A percentile compares a stretch with the other conserved stretches of the same genome.
phyloP scores from a whole-genome alignment of 2,797 vertebrate species.

The Calcarius lapponicus region DNA sequence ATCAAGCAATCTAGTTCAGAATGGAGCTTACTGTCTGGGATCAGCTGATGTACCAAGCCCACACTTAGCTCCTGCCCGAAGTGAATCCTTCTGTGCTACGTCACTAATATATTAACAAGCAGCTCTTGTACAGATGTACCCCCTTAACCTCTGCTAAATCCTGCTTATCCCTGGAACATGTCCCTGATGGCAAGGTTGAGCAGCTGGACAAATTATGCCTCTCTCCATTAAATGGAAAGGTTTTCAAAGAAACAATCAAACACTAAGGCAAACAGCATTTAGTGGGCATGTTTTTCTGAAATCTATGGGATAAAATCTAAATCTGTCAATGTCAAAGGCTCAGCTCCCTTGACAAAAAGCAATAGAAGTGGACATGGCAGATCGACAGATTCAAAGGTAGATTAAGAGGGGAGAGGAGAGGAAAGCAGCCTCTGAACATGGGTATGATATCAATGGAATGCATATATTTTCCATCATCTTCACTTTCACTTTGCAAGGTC shows the following conservation, averaged over 20 bases:
- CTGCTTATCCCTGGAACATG: conserved; percentile 27
- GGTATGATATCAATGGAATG: neutral
- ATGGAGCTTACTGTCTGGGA: neutral
- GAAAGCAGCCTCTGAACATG: neutral
- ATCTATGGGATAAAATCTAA: neutral
- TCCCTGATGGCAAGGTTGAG: conserved; percentile 32
- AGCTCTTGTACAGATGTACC: conserved; percentile 22
- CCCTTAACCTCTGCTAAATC: conserved; percentile 55
- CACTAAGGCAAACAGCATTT: neutral
- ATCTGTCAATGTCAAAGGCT: neutral
- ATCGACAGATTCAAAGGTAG: neutral
- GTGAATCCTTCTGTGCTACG: conserved; percentile 28
- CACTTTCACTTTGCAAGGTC: neutral
- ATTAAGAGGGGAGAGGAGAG: neutral
- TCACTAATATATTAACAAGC: conserved; percentile 38
- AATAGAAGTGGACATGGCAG: neutral
- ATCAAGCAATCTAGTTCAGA: neutral
- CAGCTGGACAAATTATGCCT: conserved; percentile 13
- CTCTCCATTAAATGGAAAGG: neutral
- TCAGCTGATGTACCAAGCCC: neutral
- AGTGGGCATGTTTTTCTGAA: neutral
- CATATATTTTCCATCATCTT: neutral
- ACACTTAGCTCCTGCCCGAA: neutral
- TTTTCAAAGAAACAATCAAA: conserved; percentile 12
- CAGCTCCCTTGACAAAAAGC: neutral